Evolutionary conservation across 2,888 invertebrate genomes (phyloP).

Genomic region (Rhopalosiphum nymphaeae): DNA sequence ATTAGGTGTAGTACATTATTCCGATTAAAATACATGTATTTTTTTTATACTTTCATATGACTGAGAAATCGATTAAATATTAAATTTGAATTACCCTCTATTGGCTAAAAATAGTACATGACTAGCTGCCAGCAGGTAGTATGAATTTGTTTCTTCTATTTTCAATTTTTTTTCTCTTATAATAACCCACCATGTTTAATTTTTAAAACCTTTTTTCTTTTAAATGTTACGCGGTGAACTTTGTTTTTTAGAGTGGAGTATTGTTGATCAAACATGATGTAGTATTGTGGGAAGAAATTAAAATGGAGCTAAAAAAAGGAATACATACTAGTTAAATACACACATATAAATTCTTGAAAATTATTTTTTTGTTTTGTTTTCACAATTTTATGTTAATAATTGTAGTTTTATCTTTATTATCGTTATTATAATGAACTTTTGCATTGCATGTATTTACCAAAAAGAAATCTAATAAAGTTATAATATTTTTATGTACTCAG

Average conservation of each 20-base stretch:
- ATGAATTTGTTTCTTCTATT: not conserved
- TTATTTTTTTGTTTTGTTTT: not conserved
- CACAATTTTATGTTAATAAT: not conserved
- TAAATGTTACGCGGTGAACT: not conserved
- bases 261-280: not conserved
- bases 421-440: not conserved
- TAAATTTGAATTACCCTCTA: not conserved
- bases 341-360: not conserved
- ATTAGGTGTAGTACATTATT: conserved; percentile 1
- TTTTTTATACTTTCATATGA: not conserved
- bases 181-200: not conserved
- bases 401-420: not conserved
- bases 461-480: not conserved
- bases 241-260: not conserved
- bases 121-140: not conserved
- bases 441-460: not conserved
- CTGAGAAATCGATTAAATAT: not conserved
- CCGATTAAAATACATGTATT: not conserved
- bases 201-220: not conserved
- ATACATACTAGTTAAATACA: not conserved
- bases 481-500: not conserved
- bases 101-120: not conserved
- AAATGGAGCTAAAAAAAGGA: not conserved
- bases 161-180: not conserved
- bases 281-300: not conserved